Evolutionary conservation across 2,888 invertebrate species (phyloP), one percentile per base, ranked within the genome.

Genomic region (Andrena bicolor): DNA sequence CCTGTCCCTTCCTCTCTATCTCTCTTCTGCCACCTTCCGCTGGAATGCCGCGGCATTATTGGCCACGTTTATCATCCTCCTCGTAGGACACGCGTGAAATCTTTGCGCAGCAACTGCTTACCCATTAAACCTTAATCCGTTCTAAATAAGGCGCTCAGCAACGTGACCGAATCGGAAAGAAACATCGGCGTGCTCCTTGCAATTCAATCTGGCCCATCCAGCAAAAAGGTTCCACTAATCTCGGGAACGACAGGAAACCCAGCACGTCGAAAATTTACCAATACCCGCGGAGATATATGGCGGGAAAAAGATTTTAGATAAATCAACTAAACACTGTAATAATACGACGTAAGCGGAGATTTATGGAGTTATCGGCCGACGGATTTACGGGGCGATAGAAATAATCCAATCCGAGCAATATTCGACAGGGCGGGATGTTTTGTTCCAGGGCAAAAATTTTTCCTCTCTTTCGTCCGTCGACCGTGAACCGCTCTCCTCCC

Each of bases 11-110:
- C 64, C 30, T 13, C 64, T 61, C 68, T 48, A 2, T 23, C 23
- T 61, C 72, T 26, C 60, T 65, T 51, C 69, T 58, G 88, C 77
- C 77, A 26, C 20, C 51, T 35, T 35, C 71, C 56, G 75, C 76
- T 70, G 86, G 88, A 89, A 91, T 89, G 86, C 86, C 80, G 84
- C 75, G 86, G 86, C 86, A 85, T 90, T 90, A 91, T 91, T 88
- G 81, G 86, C 87, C 72, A 71, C 88, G 82, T 90, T 90, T 87
- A 90, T 88, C 86, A 90, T 89, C 79, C 83, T 74, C 72, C 64
- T 76, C 61, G 53, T 64, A 49, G 71, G 78, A 84, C 70, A 83
- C 82, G 76, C 72, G 35, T 68, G 75, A 85, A 87, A 89, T 86
- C 87, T 86, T 87, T 76, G 68, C 58, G 66, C 66, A 63, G 63